Evolutionary conservation across 2,113 vertebrate species (phyloP).

Genomic region (Cygnus buccinator): DNA sequence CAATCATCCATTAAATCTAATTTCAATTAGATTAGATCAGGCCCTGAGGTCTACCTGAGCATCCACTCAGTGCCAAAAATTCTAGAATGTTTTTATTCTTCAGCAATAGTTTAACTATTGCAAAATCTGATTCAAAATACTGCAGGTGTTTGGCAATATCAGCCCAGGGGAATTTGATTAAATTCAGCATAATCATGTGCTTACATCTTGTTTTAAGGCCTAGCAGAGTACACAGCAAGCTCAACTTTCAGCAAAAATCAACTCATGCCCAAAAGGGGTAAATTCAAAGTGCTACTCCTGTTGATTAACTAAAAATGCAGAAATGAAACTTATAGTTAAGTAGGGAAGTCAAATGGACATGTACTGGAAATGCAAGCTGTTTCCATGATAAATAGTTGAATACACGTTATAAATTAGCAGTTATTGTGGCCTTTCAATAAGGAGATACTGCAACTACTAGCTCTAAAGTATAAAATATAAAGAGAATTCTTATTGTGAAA

Average conservation of each 20-base stretch:
- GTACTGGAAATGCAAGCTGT: slow-evolving; percentile 21
- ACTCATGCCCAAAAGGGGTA: not conserved
- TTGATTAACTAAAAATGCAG: slow-evolving; percentile 11
- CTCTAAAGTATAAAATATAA: not conserved
- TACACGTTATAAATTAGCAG: slow-evolving; percentile 48
- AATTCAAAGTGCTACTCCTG: slow-evolving; percentile 28
- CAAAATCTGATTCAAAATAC: not conserved
- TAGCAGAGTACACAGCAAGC: not conserved
- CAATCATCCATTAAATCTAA: not conserved
- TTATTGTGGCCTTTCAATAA: slow-evolving; percentile 35
- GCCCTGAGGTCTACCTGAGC: not conserved
- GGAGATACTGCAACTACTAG: not conserved
- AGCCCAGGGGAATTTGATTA: not conserved
- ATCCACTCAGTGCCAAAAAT: not conserved
- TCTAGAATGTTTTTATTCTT: not conserved
- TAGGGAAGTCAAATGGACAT: slow-evolving; percentile 2
- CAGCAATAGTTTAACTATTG: not conserved
- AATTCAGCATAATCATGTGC: not conserved
- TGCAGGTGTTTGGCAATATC: not conserved
- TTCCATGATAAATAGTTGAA: slow-evolving; percentile 57
- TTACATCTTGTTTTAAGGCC: not conserved
- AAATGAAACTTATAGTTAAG: slow-evolving; percentile 28
- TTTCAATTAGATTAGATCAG: not conserved
- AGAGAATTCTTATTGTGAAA: not conserved
- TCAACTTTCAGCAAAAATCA: slow-evolving; percentile 15